These are phyloP conservation scores for Syngnathus acus DNA, from an alignment of 2,797 vertebrate species.

Conservation along the genomic window DNA sequence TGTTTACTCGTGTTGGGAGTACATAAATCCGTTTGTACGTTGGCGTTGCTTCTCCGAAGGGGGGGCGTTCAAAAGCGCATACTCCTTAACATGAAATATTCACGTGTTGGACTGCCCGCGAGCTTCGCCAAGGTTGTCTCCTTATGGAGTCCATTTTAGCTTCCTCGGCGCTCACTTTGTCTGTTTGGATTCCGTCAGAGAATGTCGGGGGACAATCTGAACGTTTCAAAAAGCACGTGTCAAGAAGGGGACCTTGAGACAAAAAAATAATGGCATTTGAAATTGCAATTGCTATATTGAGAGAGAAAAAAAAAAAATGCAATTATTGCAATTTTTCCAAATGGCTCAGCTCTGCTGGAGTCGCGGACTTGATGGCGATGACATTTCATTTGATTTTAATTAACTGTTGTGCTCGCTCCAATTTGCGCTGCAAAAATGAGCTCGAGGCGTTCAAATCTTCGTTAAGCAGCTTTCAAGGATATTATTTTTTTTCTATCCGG, in stretches of 20 bases:
- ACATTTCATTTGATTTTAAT: conserved; percentile 5
- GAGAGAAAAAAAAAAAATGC: too few species aligned
- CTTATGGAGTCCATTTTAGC: background rate
- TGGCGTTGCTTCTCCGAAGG: background rate
- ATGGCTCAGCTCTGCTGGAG: background rate
- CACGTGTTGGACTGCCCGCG: background rate
- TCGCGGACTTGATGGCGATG: background rate
- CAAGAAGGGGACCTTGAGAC: too few species aligned
- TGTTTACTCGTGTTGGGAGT: conserved; percentile 1
- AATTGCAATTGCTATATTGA: too few species aligned
- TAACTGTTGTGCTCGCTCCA: background rate
- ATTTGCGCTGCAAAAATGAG: background rate
- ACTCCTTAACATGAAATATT: background rate
- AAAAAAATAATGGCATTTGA: too few species aligned
- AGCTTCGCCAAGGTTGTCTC: background rate
- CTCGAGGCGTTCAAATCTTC: background rate
- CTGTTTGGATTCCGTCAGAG: background rate
- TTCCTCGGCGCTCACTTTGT: background rate
- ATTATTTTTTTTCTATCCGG: conserved; percentile 22
- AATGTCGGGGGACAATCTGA: too few species aligned
- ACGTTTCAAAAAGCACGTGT: too few species aligned
- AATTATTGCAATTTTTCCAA: too few species aligned
- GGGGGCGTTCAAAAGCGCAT: background rate
- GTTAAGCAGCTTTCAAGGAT: conserved; percentile 27
- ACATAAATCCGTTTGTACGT: background rate